Evolutionary conservation across 2,797 vertebrate species (phyloP), one percentile per base, ranked within the genome.

Genomic region (Macroramphosus scolopax): DNA sequence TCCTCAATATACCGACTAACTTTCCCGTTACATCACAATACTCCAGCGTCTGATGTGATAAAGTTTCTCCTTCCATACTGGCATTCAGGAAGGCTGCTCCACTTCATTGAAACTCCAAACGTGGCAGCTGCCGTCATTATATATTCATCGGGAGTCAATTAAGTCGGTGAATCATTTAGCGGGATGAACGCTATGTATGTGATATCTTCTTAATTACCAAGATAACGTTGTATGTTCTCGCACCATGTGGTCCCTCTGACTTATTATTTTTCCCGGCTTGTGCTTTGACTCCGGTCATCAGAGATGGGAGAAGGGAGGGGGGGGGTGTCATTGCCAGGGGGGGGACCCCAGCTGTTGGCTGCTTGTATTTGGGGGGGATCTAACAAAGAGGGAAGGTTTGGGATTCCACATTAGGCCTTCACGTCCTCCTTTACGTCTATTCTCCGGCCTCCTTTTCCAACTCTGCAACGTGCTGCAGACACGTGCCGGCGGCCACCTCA

Each of bases 111-210:
- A 57, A 78, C 16, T 7, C 42, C 45, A 73, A 73, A 74, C 57
- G 51, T 68, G 83, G 82, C 83, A 87, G 80, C 82, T 82, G 80
- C 65, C 62, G 72, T 61, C 72, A 61, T 83, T 82, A 83, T 73
- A 64, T 63, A 77, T 85, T 85, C 80, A 78, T 78, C 54, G 64
- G 66, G 68, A 84, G 71, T 82, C 78, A 84, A 83, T 85, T 82
- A 82, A 83, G 68, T 75, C 64, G 46, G 52, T 46, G 78, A 83
- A 81, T 85, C 79, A 83, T 76, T 85, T 83, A 84, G 77, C 71
- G 18, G 51, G 72, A 61, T 67, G 64, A 80, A 75, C 39, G 34
- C 72, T 63, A 67, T 50, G 64, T 56, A 72, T 82, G 79, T 78
- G 68, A 72, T 77, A 64, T 80, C 70, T 76, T 37, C 68, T 74